Evolutionary conservation across 2,888 invertebrate species (phyloP).

Genomic region (Abscondita cerata): DNA sequence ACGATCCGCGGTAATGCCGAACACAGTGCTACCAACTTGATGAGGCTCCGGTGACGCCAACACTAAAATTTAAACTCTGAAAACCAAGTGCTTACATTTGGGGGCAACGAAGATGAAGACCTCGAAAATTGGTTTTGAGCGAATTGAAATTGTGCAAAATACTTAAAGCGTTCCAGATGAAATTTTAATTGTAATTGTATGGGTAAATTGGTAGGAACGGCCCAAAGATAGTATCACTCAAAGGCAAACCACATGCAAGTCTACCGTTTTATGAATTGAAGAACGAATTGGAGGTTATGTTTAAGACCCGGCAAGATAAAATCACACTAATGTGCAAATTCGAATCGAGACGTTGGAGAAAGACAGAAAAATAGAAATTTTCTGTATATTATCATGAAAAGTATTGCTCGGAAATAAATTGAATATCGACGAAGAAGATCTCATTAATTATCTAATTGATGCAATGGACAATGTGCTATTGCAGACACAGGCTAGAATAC

Average conservation of each 20-base stretch:
- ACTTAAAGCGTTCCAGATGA: background rate
- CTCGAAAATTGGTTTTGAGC: background rate
- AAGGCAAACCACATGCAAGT: background rate
- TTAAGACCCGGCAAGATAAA: background rate
- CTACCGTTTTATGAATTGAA: background rate
- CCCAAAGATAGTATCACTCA: background rate
- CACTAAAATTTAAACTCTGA: too few relatives aligned
- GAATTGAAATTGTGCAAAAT: background rate
- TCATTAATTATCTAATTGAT: background rate
- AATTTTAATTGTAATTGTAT: background rate
- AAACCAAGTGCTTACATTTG: background rate
- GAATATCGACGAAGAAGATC: background rate
- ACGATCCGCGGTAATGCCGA: too few relatives aligned
- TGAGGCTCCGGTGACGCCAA: too few relatives aligned
- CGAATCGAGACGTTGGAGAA: background rate
- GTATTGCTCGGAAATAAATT: background rate
- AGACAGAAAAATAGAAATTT: background rate
- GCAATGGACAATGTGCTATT: background rate
- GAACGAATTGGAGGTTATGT: background rate
- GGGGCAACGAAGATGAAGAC: background rate
- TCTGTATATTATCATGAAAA: background rate
- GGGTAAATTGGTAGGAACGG: background rate
- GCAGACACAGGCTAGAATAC: background rate
- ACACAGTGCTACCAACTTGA: too few relatives aligned
- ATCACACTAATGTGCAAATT: background rate